These are phyloP conservation scores for Dryobates pubescens DNA, from an alignment of 2,797 vertebrate genomes.

Conservation along the genomic window DNA sequence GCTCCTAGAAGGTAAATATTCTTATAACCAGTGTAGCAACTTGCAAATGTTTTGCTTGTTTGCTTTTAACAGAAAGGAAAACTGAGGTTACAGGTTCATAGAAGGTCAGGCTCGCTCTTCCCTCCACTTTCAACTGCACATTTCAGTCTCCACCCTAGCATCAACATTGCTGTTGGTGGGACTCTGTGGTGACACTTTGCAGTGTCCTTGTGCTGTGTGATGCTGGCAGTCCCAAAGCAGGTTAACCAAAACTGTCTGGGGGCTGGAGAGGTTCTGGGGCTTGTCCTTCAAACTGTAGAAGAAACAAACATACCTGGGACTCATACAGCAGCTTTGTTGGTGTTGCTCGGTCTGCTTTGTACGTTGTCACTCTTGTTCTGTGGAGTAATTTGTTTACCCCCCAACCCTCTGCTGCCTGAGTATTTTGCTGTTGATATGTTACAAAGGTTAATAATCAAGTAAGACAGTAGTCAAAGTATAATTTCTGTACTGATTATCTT, in stretches of 20 bases:
- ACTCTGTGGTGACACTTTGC: neutral
- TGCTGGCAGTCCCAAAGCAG: neutral
- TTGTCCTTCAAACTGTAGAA: neutral
- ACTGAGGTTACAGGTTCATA: neutral
- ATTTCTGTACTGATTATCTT: constrained; percentile 45
- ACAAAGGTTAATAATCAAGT: constrained; percentile 67
- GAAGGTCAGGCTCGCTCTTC: neutral
- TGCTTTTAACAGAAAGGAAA: neutral
- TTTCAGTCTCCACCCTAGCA: neutral
- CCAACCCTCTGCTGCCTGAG: neutral
- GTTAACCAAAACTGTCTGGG: neutral
- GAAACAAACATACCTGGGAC: neutral
- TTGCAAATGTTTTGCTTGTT: neutral
- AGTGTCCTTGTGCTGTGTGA: neutral
- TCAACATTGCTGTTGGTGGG: rapidly evolving
- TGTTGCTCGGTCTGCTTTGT: neutral
- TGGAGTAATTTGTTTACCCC: neutral
- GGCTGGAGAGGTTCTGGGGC: neutral
- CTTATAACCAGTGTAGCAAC: neutral
- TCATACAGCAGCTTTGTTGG: neutral
- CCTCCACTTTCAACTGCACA: neutral
- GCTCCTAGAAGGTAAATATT: neutral
- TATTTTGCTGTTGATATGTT: constrained; percentile 13
- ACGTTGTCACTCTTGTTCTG: neutral
- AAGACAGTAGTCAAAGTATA: constrained; percentile 23